A percentile compares a stretch with the other conserved stretches of the same genome.
phyloP scores from a whole-genome alignment of 2,888 invertebrate genomes.

The Trichacis sp. region DNA sequence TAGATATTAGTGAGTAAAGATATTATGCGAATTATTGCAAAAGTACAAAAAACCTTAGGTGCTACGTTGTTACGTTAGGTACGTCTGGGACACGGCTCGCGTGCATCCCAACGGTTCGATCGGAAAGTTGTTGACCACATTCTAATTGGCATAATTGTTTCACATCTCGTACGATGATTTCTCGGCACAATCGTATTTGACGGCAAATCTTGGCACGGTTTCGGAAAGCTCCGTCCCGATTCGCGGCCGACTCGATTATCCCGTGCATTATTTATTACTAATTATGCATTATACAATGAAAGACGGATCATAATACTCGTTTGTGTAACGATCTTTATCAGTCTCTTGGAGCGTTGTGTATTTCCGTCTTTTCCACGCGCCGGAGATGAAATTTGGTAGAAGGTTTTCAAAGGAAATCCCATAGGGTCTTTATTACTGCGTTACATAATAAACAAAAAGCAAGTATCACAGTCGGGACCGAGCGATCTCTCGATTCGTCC shows the following conservation, averaged over 20 bases:
- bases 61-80: conserved; percentile 68
- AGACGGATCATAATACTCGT: conserved; percentile 54
- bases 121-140: conserved; percentile 36
- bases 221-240: background rate
- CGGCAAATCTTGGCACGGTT: background rate
- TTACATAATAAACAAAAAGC: no score
- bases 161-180: background rate
- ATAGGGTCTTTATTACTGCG: no score
- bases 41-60: conserved; percentile 69
- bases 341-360: background rate
- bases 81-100: conserved; percentile 46
- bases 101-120: conserved; percentile 54
- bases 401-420: conserved; percentile 49
- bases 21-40: conserved; percentile 67
- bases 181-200: conserved; percentile 2
- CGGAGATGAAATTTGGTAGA: conserved; percentile 27
- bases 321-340: conserved; percentile 49
- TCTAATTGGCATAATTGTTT: conserved; percentile 37
- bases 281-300: conserved; percentile 54
- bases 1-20: conserved; percentile 54
- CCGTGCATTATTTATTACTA: conserved; percentile 51
- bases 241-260: conserved; percentile 54
- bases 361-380: conserved; percentile 5
- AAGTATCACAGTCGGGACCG: no score
- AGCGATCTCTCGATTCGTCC: conserved; percentile 18